These are phyloP conservation scores for Ornithoptera priamus DNA, from an alignment of 2,888 invertebrate species.

Conservation along the genomic window DNA sequence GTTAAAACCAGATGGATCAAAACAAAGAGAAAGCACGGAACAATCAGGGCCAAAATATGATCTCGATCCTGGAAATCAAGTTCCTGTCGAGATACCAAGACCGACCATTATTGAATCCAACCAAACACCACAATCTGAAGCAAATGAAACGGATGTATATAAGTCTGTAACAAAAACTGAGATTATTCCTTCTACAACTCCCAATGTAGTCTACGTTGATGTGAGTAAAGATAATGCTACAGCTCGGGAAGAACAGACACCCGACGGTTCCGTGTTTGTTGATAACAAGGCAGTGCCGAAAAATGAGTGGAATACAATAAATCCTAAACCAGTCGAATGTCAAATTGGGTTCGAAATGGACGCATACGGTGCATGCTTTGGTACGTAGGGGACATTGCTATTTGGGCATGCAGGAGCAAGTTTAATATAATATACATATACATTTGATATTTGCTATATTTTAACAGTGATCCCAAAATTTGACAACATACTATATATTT, in stretches of 20 bases:
- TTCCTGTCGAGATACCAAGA: not conserved
- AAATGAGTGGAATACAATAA: constrained; percentile 57
- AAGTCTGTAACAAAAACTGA: constrained; percentile 39
- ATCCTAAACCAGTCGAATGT: constrained; percentile 55
- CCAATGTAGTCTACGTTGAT: constrained; percentile 45
- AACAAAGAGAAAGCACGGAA: constrained; percentile 21
- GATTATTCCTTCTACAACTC: constrained; percentile 36
- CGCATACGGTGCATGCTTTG: constrained; percentile 79
- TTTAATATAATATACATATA: no score
- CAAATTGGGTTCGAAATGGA: constrained; percentile 77
- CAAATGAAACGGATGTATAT: constrained; percentile 36
- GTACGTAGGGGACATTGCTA: constrained; percentile 52
- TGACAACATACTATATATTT: not conserved
- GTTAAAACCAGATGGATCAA: constrained; percentile 26
- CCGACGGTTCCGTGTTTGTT: constrained; percentile 53
- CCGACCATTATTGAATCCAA: constrained; percentile 18
- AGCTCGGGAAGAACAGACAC: constrained; percentile 43
- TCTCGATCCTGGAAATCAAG: constrained; percentile 7
- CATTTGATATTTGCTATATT: no score
- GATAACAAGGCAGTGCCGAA: constrained; percentile 55
- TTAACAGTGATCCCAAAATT: no score
- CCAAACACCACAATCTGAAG: constrained; percentile 31
- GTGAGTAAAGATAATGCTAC: constrained; percentile 49
- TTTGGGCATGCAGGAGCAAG: no score
- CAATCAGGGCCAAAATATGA: constrained; percentile 21